These are phyloP conservation scores for Rhagologus leucostigma DNA, from an alignment of 2,113 vertebrate species.

Conservation along the genomic window DNA sequence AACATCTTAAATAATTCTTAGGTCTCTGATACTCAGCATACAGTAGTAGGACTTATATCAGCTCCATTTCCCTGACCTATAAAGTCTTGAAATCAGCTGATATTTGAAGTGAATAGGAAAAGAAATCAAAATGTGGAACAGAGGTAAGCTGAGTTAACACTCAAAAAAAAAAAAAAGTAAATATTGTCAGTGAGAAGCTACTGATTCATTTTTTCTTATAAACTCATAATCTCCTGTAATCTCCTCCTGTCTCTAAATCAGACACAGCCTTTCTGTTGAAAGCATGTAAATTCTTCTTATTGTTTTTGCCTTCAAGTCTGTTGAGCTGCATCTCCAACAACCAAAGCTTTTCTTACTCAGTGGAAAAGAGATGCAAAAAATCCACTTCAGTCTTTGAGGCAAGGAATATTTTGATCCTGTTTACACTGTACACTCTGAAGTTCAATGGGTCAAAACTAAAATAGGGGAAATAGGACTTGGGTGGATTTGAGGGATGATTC, in stretches of 20 bases:
- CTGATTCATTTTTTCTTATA: background rate
- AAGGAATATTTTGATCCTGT: background rate
- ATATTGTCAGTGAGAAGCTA: background rate
- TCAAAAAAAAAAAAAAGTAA: background rate
- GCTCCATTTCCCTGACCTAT: background rate
- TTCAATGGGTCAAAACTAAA: background rate
- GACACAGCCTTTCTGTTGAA: constrained; percentile 4
- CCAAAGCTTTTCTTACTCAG: background rate
- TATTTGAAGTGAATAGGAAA: constrained; percentile 37
- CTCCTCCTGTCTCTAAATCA: constrained; percentile 19
- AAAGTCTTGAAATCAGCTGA: constrained; percentile 12
- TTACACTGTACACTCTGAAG: background rate
- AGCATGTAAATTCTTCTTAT: constrained; percentile 23
- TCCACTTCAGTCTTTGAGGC: background rate
- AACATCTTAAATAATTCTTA: background rate
- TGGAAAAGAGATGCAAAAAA: background rate
- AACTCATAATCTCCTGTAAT: constrained; percentile 41
- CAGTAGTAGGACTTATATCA: background rate
- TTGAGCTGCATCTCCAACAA: constrained; percentile 21
- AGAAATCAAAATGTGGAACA: background rate
- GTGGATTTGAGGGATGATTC: background rate
- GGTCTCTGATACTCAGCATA: background rate
- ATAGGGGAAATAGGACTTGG: background rate
- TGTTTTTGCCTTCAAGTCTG: constrained; percentile 42
- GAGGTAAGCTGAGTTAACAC: constrained; percentile 19